phyloP scores from a whole-genome alignment of 2,113 vertebrate species.

The Macquaria ambigua region DNA sequence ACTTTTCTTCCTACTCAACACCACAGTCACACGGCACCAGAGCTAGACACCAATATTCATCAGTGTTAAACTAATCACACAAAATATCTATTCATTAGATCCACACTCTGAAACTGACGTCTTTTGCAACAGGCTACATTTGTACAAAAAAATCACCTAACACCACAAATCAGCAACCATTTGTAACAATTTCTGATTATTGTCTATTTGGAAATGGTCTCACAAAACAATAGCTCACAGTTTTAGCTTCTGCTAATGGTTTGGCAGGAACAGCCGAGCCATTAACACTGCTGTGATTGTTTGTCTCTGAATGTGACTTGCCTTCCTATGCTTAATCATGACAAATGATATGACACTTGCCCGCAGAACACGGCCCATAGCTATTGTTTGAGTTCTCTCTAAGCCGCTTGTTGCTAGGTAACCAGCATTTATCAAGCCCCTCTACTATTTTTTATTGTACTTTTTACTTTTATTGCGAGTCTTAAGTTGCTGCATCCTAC shows the following conservation, averaged over 20 bases:
- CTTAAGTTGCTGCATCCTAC: conserved; percentile 56
- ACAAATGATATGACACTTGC: conserved; percentile 74
- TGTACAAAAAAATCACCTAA: conserved; percentile 44
- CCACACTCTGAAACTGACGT: conserved; percentile 6
- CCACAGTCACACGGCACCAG: neutral
- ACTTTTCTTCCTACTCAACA: conserved; percentile 48
- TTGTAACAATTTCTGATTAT: conserved; percentile 52
- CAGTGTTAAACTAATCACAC: conserved; percentile 43
- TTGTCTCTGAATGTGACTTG: conserved; percentile 72
- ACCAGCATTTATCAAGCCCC: conserved; percentile 71
- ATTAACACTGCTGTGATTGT: conserved; percentile 64
- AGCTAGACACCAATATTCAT: conserved; percentile 39
- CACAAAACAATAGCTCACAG: conserved; percentile 43
- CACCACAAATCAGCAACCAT: conserved; percentile 32
- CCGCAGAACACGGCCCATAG: conserved; percentile 59
- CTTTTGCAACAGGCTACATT: conserved; percentile 19
- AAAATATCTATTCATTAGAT: conserved; percentile 51
- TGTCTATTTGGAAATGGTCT: conserved; percentile 39
- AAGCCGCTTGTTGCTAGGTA: conserved; percentile 81
- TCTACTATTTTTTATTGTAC: conserved; percentile 52
- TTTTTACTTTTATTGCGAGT: conserved; percentile 63
- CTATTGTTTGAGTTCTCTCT: conserved; percentile 68
- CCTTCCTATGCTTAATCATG: conserved; percentile 69
- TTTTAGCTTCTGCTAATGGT: conserved; percentile 27
- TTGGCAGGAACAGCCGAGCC: conserved; percentile 48